Base-by-base conservation (phyloP, 1,140 invertebrate species). In the Bombus terrestris region DNA sequence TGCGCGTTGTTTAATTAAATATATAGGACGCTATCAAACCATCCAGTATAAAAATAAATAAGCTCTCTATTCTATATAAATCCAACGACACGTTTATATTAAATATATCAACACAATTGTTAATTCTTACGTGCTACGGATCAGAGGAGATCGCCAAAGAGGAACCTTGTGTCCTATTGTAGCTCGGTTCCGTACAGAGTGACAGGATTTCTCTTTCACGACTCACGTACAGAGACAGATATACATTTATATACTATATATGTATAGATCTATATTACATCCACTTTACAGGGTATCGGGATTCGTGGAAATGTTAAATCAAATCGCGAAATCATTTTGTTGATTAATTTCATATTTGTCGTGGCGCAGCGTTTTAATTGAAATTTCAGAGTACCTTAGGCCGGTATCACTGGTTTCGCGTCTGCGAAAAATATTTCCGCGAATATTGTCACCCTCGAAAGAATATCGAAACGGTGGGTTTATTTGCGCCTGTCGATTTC, bases 1-100 rank as follows among this genome's bases (percentile, higher is more conserved):
- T 66, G 12, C 39, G 32, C 22, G 37, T 64, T 80, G 9, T 71
- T 66, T 47, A 66, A 86, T 86, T 35, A 83, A 80, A 68, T 69
- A 71, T 39, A 53, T 83, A 53, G 81, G 69, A 86, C 76, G 59
- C 76, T 83, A 41, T 85, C 80, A 69, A 83, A 79, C 59, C 57
- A 80, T 88, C 62, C 77, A 86, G 92, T 92, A 92, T 87, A 92
- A 92, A 92, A 92, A 92, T 92, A 92, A 92, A 91, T 90, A 90
- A 91, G 89, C 83, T 92, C 87, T 89, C 88, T 91, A 92, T 85
- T 78, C 80, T 82, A 89, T 86, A 68, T 66, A 79, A 88, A 85
- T 90, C 75, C 64, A 90, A 90, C 82, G 78, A 89, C 71, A 81
- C 57, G 53, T 82, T 81, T 89, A 86, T 59, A 47, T 57, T 81